Percentiles rank a stretch among this genome's conserved stretches.
Evolutionary conservation across 2,113 vertebrate species (phyloP).

Genomic region (Apaloderma vittatum): DNA sequence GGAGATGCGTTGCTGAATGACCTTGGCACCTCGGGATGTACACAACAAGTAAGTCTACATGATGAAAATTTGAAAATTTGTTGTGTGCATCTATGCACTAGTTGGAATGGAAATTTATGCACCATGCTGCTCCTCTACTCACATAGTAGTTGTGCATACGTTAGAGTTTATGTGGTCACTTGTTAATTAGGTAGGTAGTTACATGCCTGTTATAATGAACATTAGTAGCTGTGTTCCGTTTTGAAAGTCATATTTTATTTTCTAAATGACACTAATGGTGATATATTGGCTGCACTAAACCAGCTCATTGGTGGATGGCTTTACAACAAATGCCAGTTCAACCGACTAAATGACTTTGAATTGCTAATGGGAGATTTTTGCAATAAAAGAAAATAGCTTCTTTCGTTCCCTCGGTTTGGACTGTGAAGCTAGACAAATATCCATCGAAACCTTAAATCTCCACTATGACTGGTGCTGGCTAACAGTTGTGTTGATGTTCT

Average conservation of each 20-base stretch:
- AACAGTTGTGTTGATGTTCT: constrained; percentile 12
- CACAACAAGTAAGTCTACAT: neutral
- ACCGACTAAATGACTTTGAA: neutral
- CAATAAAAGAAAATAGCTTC: neutral
- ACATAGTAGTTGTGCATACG: neutral
- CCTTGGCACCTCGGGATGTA: neutral
- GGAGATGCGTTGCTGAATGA: neutral
- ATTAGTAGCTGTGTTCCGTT: neutral
- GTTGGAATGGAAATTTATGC: neutral
- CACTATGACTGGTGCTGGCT: neutral
- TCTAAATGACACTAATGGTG: neutral
- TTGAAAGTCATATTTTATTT: constrained; percentile 1
- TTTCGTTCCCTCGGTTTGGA: neutral
- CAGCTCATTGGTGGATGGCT: neutral
- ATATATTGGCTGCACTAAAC: neutral
- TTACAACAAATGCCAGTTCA: constrained; percentile 5
- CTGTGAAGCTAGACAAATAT: neutral
- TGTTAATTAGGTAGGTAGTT: neutral
- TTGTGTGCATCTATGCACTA: rapidly evolving
- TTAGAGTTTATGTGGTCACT: neutral
- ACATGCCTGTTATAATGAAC: neutral
- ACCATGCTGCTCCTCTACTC: neutral
- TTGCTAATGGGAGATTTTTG: constrained; percentile 19
- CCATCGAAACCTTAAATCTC: neutral
- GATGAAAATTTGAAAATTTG: neutral